Percentiles rank a stretch among this genome's conserved stretches.
These are phyloP conservation scores for Barypeithes pellucidus DNA, from an alignment of 2,888 invertebrate genomes.

Conservation along the genomic window DNA sequence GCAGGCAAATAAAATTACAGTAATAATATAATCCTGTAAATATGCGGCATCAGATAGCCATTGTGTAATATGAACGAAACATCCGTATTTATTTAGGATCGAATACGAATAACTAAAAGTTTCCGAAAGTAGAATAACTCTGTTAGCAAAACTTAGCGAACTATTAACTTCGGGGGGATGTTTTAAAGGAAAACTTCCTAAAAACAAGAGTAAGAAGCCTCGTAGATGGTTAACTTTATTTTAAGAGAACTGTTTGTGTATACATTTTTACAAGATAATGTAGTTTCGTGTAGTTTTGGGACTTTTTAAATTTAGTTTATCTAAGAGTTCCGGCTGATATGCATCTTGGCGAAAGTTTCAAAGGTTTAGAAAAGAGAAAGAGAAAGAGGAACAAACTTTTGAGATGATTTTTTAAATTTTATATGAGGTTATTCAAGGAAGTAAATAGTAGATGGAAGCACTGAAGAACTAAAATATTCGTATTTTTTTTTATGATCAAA, in stretches of 20 bases:
- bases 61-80: not conserved
- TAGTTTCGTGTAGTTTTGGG: not conserved
- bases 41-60: not conserved
- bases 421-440: no score
- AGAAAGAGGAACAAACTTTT: no score
- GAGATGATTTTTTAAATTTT: no score
- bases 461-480: no score
- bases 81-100: slow-evolving; percentile 21
- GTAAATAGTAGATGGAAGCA: no score
- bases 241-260: slow-evolving; percentile 18
- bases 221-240: slow-evolving; percentile 26
- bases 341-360: slow-evolving; percentile 8
- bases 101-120: not conserved
- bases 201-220: slow-evolving; percentile 16
- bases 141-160: slow-evolving; percentile 6
- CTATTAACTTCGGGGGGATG: slow-evolving; percentile 23
- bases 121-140: slow-evolving; percentile 20
- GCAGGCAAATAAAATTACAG: no score
- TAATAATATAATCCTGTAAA: no score
- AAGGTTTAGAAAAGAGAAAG: no score
- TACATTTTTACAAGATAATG: slow-evolving; percentile 20
- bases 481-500: no score
- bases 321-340: slow-evolving; percentile 1
- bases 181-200: slow-evolving; percentile 14
- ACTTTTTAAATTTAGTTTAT: slow-evolving; percentile 11